Evolutionary conservation across 2,113 vertebrate genomes (phyloP), one percentile per base, ranked within the genome.

Genomic region (Barnardius zonarius): DNA sequence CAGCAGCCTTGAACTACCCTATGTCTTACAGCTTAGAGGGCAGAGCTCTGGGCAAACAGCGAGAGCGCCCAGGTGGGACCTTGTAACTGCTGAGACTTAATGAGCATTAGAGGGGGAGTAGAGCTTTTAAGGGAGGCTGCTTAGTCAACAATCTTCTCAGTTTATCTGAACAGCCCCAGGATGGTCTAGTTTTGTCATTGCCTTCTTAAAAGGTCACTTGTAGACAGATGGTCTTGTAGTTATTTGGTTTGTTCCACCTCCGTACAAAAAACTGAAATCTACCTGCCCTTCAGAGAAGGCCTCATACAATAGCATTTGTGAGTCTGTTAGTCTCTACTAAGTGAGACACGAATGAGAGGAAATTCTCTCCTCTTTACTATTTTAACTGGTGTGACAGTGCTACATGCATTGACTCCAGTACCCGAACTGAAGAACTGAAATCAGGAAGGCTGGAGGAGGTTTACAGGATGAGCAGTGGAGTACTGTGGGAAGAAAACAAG

Each of bases 361-460:
- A 83, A n/a, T 41, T 46, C 23, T 80, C 12, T 12, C 10, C 5
- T 28, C 68, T 31, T 28, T 35, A 3, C 15, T 19, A 1, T 11
- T 77, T 37, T 35, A 67, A 30, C 14, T 31, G 39, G 30, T 0
- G 8, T 28, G 24, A 63, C 16, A 24, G 13, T n/a, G 54, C 12
- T 22, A 17, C 5, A 1, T 3, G 13, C 3, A 1, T 46, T 55
- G 44, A 44, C 30, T 23, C 24, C 7, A 20, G 28, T 15, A 48
- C 17, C 19, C 10, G 27, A 73, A 24, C 8, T 8, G 41, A 75
- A 62, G 12, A 5, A 11, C 25, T 20, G 39, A 67, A 69, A 81
- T 20, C 2, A 0, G 30, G 25, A 68, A 67, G 33, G 11, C 2
- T 33, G 30, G 48, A 82, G 31, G 8, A n/a, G 28, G n/a, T 41